These are phyloP conservation scores for Listrodromus nycthemerus DNA, from an alignment of 2,888 invertebrate genomes.

Conservation along the genomic window DNA sequence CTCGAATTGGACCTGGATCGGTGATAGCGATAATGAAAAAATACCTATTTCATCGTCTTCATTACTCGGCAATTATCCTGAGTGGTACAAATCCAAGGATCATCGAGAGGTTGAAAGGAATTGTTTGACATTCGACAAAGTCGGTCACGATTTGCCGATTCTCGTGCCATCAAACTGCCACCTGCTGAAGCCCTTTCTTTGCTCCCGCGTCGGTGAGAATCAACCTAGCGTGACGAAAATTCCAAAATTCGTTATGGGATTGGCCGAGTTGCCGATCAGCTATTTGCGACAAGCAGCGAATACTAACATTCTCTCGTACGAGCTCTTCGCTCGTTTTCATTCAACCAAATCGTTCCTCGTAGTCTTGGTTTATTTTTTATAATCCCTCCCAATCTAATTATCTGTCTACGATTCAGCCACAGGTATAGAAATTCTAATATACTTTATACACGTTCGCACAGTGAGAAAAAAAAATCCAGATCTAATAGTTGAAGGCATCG, in stretches of 20 bases:
- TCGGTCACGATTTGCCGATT: slow-evolving; percentile 67
- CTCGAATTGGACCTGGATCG: slow-evolving; percentile 66
- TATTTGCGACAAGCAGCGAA: background rate
- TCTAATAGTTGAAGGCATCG: slow-evolving; percentile 49
- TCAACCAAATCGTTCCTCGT: background rate
- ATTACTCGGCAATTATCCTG: slow-evolving; percentile 53
- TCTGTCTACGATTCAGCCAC: background rate
- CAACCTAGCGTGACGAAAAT: slow-evolving; percentile 5
- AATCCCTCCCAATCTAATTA: background rate
- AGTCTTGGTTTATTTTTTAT: background rate
- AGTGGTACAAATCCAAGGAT: slow-evolving; percentile 60
- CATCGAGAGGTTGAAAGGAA: slow-evolving; percentile 51
- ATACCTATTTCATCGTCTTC: slow-evolving; percentile 35
- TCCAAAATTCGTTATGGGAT: background rate
- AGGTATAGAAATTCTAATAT: background rate
- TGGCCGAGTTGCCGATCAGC: background rate
- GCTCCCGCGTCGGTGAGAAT: slow-evolving; percentile 68
- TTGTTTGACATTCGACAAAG: slow-evolving; percentile 68
- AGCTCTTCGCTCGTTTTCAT: slow-evolving; percentile 31
- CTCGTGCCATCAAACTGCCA: slow-evolving; percentile 68
- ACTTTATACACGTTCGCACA: background rate
- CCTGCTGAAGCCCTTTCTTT: slow-evolving; percentile 64
- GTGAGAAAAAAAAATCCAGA: slow-evolving; percentile 41
- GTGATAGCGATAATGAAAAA: slow-evolving; percentile 22
- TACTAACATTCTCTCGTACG: background rate